Base-by-base conservation (phyloP, 2,797 vertebrate species). In the Esox lucius region DNA sequence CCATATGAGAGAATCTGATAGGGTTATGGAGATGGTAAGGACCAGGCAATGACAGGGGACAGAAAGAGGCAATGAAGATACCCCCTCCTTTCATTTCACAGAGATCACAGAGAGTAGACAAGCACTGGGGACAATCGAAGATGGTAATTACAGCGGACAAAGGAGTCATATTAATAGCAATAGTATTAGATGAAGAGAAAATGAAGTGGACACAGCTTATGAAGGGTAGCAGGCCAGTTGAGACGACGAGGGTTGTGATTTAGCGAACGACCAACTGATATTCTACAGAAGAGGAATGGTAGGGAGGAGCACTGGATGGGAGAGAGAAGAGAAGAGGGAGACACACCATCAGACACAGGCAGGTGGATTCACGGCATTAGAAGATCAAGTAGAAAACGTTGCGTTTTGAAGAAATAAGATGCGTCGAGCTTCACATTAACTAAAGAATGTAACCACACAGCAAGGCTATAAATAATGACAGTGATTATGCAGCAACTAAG, bases 111-210 rank as follows among this genome's bases (percentile, higher is more conserved):
- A 75, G 61, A 74, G 79, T 62, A 61, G 78, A 81, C 81, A 72
- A 77, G 78, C 78, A 26, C 71, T 72, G 51, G 80, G 35, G 62
- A 84, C 83, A 78, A 91, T 91, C 83, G 77, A 85, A 87, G 84
- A 74, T 77, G 39, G 79, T 88, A 80, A 88, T 91, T 87, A 85
- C 73, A 74, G 76, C 75, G 79, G 80, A 88, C 84, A 91, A 91
- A 91, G 85, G 78, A 81, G 76, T 72, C 76, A 82, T 72, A 87
- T 73, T 78, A 87, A 73, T 39, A 39, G 35, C 77, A 72, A 73
- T 74, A 75, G 88, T 86, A 91, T 86, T 78, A 81, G 84, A 83
- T 78, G 78, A 85, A 70, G 83, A 56, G 68, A 56, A 66, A 76
- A 70, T 64, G 70, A 83, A 83, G 80, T 68, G 39, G 81, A 73